Base-by-base conservation (phyloP, 2,113 vertebrate species). In the Strix aluco region DNA sequence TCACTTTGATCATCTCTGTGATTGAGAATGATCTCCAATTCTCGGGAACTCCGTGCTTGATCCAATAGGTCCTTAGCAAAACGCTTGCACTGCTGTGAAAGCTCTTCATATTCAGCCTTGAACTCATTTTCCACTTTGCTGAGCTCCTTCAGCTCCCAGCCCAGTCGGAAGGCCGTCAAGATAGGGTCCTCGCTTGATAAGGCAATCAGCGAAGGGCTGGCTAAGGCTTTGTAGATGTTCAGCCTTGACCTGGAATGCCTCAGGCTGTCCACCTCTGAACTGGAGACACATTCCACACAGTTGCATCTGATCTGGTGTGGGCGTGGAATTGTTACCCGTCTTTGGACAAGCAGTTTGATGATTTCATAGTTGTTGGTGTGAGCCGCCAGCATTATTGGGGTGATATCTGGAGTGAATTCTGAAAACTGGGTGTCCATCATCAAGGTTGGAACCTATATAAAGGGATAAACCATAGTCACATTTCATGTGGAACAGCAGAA, bases 351-450 rank as follows among this genome's bases (percentile, higher is more conserved):
- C 81, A 99, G 98, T 94, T 99, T 99, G 98, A 99, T 99, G 97
- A 99, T 99, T 96, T 99, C 99, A 6, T 99, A 99, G 98, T 99
- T 99, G 98, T 99, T 99, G 97, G 99, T 99, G 97, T 99, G 99
- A 94, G 99, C 99, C 5, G 99, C 99, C 97, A 99, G 98, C 99
- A 99, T 99, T 95, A 99, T 99, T 38, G 99, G 99, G 46, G 99
- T 99, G 95, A 99, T 99, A 49, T 99, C 99, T 0, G 99, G 99
- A 57, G 99, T 99, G 98, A 99, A 99, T 96, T 99, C 99, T 4
- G 99, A 99, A 75, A 99, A 99, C 97, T 99, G 99, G 2, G 99
- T 99, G 97, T 99, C 99, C 99, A 99, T 99, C 98, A 98, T 98
- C 94, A 99, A 96, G 2, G 99, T 99, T 59, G 99, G 99, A 57